Percentiles rank a stretch among this genome's conserved stretches.
Evolutionary conservation across 2,113 vertebrate species (phyloP).

Genomic region (Cephalophus harveyi): DNA sequence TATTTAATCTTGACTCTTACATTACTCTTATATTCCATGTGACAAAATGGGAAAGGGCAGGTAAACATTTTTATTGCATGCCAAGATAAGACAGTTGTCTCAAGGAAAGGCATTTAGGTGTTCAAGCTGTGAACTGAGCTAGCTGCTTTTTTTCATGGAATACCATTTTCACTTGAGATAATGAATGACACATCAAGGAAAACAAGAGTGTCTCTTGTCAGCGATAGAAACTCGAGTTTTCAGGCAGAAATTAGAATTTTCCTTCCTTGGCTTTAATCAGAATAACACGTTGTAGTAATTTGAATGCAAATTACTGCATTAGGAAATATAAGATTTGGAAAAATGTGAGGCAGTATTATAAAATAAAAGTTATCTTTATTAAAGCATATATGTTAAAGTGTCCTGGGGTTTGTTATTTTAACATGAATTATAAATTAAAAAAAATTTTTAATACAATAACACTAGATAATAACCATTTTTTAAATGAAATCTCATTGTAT

Average conservation of each 20-base stretch:
- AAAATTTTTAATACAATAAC: neutral
- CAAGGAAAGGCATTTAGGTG: neutral
- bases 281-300: neutral
- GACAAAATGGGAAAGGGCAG: neutral
- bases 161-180: neutral
- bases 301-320: neutral
- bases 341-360: neutral
- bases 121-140: neutral
- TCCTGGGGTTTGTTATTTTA: neutral
- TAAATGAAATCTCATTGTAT: neutral
- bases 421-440: neutral
- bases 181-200: neutral
- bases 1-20: neutral
- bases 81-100: neutral
- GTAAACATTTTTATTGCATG: neutral
- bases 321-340: neutral
- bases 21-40: neutral
- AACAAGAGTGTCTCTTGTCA: neutral
- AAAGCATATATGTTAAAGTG: neutral
- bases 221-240: neutral
- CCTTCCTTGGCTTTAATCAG: neutral
- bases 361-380: neutral
- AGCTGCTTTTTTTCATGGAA: neutral
- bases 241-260: slow-evolving; percentile 23
- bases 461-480: neutral